Evolutionary conservation across 2,888 invertebrate genomes (phyloP), one percentile per base, ranked within the genome.

Genomic region (Sepioteuthis lessoniana): DNA sequence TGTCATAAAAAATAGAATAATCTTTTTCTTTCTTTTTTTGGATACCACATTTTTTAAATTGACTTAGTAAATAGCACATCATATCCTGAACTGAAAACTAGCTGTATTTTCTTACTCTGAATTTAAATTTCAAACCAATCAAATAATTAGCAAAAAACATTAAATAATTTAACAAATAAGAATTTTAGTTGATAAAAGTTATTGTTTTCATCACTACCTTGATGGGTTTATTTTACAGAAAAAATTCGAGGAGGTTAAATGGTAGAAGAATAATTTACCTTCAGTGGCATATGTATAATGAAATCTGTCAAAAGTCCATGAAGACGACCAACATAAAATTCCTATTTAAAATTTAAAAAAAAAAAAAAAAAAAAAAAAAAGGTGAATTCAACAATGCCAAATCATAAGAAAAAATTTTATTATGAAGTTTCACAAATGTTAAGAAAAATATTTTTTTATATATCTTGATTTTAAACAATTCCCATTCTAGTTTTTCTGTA

Each of bases 221-320:
- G 5, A 60, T 60, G 1, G 4, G 21, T 1, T n/a, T 76, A 76
- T 76, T n/a, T 13, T n/a, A n/a, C 16, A 76, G 0, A 16, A 7
- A 1, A 31, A n/a, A 35, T 1, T 31, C n/a, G 1, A 35, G 19
- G 10, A 76, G 19, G 16, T 13, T 1, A 16, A 76, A n/a, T n/a
- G 16, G 19, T n/a, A 46, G 3, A 31, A 31, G 21, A 7, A 10
- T 90, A n/a, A 94, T 94, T 95, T 94, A 97, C 98, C 98, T 99
- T 99, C 93, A 99, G 98, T 94, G 99, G 99, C 98, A 99, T 98
- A 94, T 98, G 98, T 95, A 98, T 98, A 93, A 99, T 98, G 96
- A 99, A 99, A 97, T 99, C 99, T 0, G 99, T 98, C 94, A 99
- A 98, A 21, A 99, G 97, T 35, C 98, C 98, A 97, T 99, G 99